Percentiles rank a stretch among this genome's conserved stretches.
Evolutionary conservation across 2,797 vertebrate genomes (phyloP).

Genomic region (Scleropages formosus): DNA sequence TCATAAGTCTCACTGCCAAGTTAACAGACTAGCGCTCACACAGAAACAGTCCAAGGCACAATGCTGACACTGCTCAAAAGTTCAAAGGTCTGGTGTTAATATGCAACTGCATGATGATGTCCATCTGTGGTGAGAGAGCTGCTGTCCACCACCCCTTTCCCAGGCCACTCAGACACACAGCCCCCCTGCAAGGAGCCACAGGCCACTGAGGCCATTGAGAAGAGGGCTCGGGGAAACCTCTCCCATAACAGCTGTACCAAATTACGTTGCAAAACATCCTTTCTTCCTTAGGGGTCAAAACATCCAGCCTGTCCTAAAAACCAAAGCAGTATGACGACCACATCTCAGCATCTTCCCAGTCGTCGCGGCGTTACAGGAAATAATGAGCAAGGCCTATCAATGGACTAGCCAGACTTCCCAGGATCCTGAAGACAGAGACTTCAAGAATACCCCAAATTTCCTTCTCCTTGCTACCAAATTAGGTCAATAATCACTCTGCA

Average conservation of each 20-base stretch:
- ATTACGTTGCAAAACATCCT: no score
- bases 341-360: no score
- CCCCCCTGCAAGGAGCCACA: neutral
- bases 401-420: neutral
- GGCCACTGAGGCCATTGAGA: neutral
- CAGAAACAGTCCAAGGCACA: neutral
- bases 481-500: slow-evolving; percentile 21
- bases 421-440: neutral
- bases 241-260: no score
- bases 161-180: neutral
- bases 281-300: no score
- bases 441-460: neutral
- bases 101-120: neutral
- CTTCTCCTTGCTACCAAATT: neutral
- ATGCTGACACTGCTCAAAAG: no score
- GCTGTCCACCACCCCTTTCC: neutral
- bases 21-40: no score
- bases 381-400: neutral
- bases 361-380: no score
- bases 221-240: no score
- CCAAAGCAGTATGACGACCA: no score
- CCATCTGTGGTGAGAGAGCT: neutral
- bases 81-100: no score
- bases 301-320: no score
- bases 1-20: no score